These are phyloP conservation scores for Sicus ferrugineus DNA, from an alignment of 2,888 invertebrate genomes.

Conservation along the genomic window DNA sequence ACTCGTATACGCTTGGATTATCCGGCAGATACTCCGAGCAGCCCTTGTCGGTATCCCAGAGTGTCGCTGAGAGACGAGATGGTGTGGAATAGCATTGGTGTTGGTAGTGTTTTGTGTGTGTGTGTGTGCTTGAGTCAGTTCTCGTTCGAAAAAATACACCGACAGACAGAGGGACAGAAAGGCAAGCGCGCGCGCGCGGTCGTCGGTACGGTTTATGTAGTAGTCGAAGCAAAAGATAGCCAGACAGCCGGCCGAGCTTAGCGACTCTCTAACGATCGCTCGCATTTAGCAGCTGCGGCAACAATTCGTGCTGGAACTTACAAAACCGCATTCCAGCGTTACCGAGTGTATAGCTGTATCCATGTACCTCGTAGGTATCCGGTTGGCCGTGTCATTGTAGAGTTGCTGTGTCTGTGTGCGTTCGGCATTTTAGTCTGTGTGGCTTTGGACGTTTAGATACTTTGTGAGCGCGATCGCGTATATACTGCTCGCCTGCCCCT, in stretches of 20 bases:
- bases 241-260: neutral
- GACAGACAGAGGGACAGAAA: conserved; percentile 35
- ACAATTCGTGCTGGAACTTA: conserved; percentile 55
- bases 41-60: neutral
- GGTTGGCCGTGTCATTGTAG: neutral
- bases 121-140: too few relatives aligned
- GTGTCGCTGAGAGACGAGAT: neutral
- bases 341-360: conserved; percentile 4
- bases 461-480: conserved; percentile 11
- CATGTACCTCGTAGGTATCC: neutral
- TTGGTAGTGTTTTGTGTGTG: too few relatives aligned
- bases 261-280: neutral
- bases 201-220: neutral
- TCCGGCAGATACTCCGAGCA: neutral
- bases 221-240: neutral
- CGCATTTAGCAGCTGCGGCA: conserved; percentile 21
- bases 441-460: neutral
- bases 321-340: conserved; percentile 58
- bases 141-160: neutral
- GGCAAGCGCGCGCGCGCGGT: conserved; percentile 24
- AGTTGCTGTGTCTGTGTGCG: conserved; percentile 1
- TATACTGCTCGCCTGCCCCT: conserved; percentile 11
- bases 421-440: neutral
- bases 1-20: conserved; percentile 2
- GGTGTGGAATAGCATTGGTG: too few relatives aligned